Percentiles rank a stretch among this genome's conserved stretches.
phyloP scores from a whole-genome alignment of 2,113 vertebrate genomes.

The Heptranchias perlo region DNA sequence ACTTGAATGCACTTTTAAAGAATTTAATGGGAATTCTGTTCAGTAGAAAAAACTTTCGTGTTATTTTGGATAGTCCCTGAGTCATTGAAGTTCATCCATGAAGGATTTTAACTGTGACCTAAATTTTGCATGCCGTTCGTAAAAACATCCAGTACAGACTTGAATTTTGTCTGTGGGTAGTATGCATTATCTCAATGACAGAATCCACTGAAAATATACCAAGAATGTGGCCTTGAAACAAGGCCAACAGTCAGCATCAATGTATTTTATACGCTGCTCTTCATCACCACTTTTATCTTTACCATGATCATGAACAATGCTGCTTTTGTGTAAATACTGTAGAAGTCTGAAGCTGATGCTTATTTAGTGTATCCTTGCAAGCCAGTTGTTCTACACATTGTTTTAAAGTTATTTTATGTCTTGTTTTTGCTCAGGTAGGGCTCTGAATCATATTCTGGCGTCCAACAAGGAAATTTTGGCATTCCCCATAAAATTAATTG shows the following conservation, averaged over 20 bases:
- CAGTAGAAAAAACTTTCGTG: neutral
- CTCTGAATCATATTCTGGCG: neutral
- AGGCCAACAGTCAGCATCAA: neutral
- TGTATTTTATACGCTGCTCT: neutral
- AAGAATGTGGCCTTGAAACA: neutral
- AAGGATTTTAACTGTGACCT: neutral
- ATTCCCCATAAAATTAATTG: neutral
- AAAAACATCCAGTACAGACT: neutral
- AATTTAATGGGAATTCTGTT: neutral
- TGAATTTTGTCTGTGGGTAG: neutral
- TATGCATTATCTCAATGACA: neutral
- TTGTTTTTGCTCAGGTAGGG: neutral
- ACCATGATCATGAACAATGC: neutral
- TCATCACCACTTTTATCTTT: neutral
- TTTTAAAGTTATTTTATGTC: neutral
- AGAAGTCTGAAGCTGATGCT: neutral
- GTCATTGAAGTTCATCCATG: neutral
- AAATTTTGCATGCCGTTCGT: neutral
- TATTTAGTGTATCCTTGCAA: neutral
- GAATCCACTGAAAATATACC: neutral
- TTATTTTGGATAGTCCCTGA: neutral
- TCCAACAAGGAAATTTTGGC: neutral
- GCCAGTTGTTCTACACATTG: neutral
- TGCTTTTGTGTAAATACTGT: neutral
- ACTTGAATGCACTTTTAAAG: neutral